Conservation (phyloP, 1,140 invertebrate genomes). For the Procambarus virginalis region DNA sequence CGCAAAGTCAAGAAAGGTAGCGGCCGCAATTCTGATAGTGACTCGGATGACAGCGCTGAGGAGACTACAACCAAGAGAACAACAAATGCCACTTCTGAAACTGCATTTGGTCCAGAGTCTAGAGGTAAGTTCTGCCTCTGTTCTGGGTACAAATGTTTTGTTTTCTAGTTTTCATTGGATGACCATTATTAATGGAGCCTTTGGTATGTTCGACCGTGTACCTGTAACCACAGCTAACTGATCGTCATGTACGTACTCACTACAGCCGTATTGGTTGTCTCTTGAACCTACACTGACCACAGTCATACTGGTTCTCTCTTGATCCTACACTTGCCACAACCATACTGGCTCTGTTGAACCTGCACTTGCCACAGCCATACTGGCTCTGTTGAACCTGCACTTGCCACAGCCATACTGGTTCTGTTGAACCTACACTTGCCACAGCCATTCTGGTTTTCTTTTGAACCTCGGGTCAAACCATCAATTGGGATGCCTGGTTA, state of each 20-base stretch:
- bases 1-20: conserved; percentile 61
- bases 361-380: background rate
- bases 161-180: too few relatives aligned
- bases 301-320: too few relatives aligned
- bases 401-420: background rate
- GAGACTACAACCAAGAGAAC: conserved; percentile 7
- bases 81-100: background rate
- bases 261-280: too few relatives aligned
- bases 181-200: too few relatives aligned
- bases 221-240: too few relatives aligned
- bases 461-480: background rate
- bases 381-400: background rate
- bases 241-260: too few relatives aligned
- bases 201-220: too few relatives aligned
- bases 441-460: background rate
- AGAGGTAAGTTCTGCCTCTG: background rate
- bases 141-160: background rate
- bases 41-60: conserved; percentile 66
- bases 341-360: too few relatives aligned
- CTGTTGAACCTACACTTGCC: background rate
- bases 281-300: too few relatives aligned
- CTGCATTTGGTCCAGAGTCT: conserved; percentile 19
- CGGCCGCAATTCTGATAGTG: conserved; percentile 49
- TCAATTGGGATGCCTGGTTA: too few relatives aligned
- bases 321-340: too few relatives aligned